phyloP scores from a whole-genome alignment of 2,888 invertebrate species.

The Cyclophora albipunctata region DNA sequence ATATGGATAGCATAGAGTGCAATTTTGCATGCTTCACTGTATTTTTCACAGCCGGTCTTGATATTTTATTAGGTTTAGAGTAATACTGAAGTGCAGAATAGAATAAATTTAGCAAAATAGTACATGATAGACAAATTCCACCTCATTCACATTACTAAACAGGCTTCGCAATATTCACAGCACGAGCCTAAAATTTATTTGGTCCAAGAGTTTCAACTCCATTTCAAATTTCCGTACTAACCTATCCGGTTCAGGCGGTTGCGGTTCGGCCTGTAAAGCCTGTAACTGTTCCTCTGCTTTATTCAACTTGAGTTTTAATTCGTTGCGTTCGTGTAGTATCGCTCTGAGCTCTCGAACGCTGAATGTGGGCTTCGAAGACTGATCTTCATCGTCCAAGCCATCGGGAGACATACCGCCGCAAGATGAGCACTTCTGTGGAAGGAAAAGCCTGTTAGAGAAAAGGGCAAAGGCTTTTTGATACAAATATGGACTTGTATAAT shows the following conservation, averaged over 20 bases:
- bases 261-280: slow-evolving; percentile 75
- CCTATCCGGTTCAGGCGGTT: slow-evolving; percentile 48
- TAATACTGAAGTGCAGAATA: too few relatives aligned
- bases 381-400: slow-evolving; percentile 52
- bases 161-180: too few relatives aligned
- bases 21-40: background rate
- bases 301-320: slow-evolving; percentile 92
- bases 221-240: slow-evolving; percentile 13
- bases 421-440: slow-evolving; percentile 51
- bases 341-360: slow-evolving; percentile 86
- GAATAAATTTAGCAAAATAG: too few relatives aligned
- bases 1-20: background rate
- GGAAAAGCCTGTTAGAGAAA: too few relatives aligned
- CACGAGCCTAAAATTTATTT: too few relatives aligned
- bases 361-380: slow-evolving; percentile 54
- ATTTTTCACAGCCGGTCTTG: background rate
- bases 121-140: too few relatives aligned
- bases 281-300: slow-evolving; percentile 95
- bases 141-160: too few relatives aligned
- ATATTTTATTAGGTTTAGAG: too few relatives aligned
- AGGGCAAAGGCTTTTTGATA: too few relatives aligned
- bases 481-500: too few relatives aligned
- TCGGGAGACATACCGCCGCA: slow-evolving; percentile 55
- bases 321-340: slow-evolving; percentile 93
- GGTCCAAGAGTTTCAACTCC: too few relatives aligned